Evolutionary conservation across 2,113 vertebrate species (phyloP).

Genomic region (Triplophysa rosa): DNA sequence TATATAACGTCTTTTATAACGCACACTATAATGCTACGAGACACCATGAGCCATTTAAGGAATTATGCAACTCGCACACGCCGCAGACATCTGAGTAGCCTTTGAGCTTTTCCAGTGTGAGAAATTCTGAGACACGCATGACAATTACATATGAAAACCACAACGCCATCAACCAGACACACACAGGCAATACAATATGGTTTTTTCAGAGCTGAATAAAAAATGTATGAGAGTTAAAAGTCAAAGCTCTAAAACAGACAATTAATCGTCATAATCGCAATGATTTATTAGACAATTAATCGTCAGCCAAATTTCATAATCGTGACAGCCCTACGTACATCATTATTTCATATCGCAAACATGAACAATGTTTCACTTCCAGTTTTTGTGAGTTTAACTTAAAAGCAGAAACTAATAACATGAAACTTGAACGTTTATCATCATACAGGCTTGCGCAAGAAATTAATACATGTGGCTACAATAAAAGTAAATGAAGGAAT

Average conservation of each 20-base stretch:
- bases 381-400: conserved; percentile 1
- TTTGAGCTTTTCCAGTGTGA: not conserved
- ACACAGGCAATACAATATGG: too few species aligned
- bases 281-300: too few species aligned
- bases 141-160: not conserved
- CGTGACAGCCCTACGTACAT: too few species aligned
- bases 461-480: not conserved
- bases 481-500: too few species aligned
- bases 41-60: conserved; percentile 22
- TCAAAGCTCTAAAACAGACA: too few species aligned
- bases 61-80: conserved; percentile 35
- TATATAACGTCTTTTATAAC: conserved; percentile 4
- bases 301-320: too few species aligned
- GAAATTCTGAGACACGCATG: not conserved
- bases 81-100: conserved; percentile 14
- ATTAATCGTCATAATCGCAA: too few species aligned
- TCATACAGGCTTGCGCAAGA: not conserved
- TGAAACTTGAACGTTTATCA: conserved; percentile 9
- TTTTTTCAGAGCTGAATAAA: too few species aligned
- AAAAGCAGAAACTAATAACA: conserved; percentile 31
- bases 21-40: not conserved
- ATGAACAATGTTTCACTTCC: not conserved
- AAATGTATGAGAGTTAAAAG: too few species aligned
- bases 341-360: not conserved
- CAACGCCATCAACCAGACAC: not conserved